Conservation (phyloP, 2,888 invertebrate genomes). For the Cantharis rufa region DNA sequence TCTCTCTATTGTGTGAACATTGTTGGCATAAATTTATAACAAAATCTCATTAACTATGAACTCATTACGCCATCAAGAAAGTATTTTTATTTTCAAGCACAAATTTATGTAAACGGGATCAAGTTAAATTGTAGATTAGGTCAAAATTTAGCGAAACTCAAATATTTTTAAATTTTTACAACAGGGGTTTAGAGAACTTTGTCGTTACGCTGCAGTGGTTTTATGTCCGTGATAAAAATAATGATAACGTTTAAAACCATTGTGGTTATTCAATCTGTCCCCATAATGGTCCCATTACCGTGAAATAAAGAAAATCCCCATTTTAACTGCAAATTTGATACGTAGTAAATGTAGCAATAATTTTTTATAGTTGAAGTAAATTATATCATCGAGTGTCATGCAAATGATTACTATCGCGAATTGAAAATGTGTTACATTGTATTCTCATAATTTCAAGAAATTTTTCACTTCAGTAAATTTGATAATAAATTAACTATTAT, state of each 20-base stretch:
- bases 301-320: not conserved
- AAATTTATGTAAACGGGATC: not conserved
- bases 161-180: not conserved
- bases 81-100: not conserved
- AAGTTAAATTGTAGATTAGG: not conserved
- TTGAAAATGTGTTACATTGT: not conserved
- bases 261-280: not conserved
- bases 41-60: not conserved
- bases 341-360: not conserved
- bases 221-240: not conserved
- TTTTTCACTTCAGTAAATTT: not conserved
- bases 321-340: not conserved
- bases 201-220: not conserved
- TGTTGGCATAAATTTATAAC: not conserved
- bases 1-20: not conserved
- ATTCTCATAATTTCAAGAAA: not conserved
- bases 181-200: not conserved
- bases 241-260: not conserved
- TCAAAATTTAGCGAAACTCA: not conserved
- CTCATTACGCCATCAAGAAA: not conserved
- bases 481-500: not conserved
- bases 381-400: not conserved
- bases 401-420: not conserved
- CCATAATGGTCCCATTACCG: not conserved
- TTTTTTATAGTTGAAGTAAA: not conserved